phyloP scores from a whole-genome alignment of 2,113 vertebrate genomes.

The Apodemus sylvaticus region DNA sequence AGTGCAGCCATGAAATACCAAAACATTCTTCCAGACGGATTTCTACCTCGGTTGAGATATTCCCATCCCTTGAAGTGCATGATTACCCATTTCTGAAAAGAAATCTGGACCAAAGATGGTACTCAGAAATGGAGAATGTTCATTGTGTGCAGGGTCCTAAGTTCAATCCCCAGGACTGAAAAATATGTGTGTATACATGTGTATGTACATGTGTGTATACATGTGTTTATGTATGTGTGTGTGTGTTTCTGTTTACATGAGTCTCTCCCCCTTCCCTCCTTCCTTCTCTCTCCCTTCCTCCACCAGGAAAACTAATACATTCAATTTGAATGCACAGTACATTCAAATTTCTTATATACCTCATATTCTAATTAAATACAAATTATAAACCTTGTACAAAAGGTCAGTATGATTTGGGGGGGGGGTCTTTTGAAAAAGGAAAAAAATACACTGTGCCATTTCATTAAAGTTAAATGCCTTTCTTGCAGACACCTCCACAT shows the following conservation, averaged over 20 bases:
- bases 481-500: slow-evolving; percentile 55
- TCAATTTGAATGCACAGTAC: slow-evolving; percentile 27
- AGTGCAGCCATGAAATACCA: slow-evolving; percentile 16
- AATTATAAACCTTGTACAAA: slow-evolving; percentile 63
- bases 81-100: background rate
- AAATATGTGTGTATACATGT: no score
- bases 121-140: no score
- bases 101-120: background rate
- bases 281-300: background rate
- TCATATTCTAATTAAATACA: slow-evolving; percentile 66
- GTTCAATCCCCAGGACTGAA: background rate
- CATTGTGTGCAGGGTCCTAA: background rate
- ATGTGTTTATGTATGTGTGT: background rate
- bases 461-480: slow-evolving; percentile 66
- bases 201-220: background rate
- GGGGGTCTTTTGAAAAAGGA: slow-evolving; percentile 46
- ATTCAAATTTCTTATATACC: slow-evolving; percentile 58
- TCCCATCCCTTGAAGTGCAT: background rate
- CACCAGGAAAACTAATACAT: slow-evolving; percentile 42
- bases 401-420: slow-evolving; percentile 29
- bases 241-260: slow-evolving; percentile 12
- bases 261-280: background rate
- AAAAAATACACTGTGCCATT: slow-evolving; percentile 54
- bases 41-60: slow-evolving; percentile 6
- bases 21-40: slow-evolving; percentile 40